Percentiles rank a stretch among this genome's conserved stretches.
These are phyloP conservation scores for Neosilurus mollespiculum DNA, from an alignment of 2,797 vertebrate genomes.

Conservation along the genomic window DNA sequence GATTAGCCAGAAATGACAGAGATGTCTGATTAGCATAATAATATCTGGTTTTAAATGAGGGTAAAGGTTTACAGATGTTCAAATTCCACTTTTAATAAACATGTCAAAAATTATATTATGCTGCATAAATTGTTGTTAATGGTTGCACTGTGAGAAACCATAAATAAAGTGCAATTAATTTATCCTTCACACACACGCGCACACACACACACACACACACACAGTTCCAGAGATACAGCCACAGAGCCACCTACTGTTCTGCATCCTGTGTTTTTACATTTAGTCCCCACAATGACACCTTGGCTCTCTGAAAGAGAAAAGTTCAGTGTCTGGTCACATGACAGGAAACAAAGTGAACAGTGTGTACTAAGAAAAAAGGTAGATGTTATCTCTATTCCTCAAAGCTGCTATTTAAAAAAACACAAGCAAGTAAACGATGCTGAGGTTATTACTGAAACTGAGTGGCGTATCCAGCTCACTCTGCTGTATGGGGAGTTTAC, in stretches of 20 bases:
- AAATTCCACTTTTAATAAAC: neutral
- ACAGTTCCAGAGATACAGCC: too few relatives aligned
- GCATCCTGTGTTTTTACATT: slow-evolving; percentile 88
- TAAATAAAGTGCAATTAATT: neutral
- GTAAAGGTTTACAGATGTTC: neutral
- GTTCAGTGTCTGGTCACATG: slow-evolving; percentile 16
- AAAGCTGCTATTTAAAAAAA: neutral
- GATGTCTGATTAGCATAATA: neutral
- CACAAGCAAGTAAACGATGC: slow-evolving; percentile 4
- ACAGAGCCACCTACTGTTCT: slow-evolving; percentile 77
- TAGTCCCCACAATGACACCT: slow-evolving; percentile 69
- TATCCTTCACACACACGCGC: slow-evolving; percentile 1
- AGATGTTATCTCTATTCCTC: neutral
- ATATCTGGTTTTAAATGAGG: neutral
- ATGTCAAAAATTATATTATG: neutral
- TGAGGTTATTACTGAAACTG: neutral
- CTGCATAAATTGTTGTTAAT: neutral
- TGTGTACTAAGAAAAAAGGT: slow-evolving; percentile 14
- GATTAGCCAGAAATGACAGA: neutral
- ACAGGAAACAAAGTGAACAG: slow-evolving; percentile 12
- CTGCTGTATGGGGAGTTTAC: neutral
- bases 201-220: neutral
- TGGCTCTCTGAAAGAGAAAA: slow-evolving; percentile 63
- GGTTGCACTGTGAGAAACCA: neutral
- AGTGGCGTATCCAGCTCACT: neutral